Percentiles rank a stretch among this genome's conserved stretches.
These are phyloP conservation scores for Scaptomyza graminum DNA, from an alignment of 1,140 invertebrate genomes.

Conservation along the genomic window DNA sequence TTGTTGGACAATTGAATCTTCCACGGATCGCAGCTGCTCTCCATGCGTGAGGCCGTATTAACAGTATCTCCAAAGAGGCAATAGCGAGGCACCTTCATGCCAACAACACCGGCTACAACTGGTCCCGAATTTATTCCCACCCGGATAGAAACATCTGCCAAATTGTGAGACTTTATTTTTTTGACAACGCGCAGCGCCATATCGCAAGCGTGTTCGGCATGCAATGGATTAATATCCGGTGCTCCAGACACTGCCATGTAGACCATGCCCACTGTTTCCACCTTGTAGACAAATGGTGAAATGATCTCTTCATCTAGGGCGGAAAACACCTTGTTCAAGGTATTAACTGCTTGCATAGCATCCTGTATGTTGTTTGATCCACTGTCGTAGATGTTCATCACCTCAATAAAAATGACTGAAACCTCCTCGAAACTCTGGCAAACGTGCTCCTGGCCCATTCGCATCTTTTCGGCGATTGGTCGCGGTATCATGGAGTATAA, in stretches of 20 bases:
- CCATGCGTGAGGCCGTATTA: constrained; percentile 94
- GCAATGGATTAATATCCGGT: constrained; percentile 89
- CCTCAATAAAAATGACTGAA: constrained; percentile 85
- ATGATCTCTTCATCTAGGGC: constrained; percentile 88
- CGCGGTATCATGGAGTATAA: constrained; percentile 97
- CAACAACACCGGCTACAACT: constrained; percentile 91
- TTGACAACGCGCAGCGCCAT: constrained; percentile 88
- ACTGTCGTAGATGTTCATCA: constrained; percentile 83
- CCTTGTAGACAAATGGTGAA: constrained; percentile 85
- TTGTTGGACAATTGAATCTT: constrained; percentile 83
- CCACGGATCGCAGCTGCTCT: constrained; percentile 80
- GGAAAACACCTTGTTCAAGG: constrained; percentile 93
- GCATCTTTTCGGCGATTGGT: constrained; percentile 87
- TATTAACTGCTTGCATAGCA: constrained; percentile 92
- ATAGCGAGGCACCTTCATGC: constrained; percentile 89
- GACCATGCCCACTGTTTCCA: constrained; percentile 93
- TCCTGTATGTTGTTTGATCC: constrained; percentile 86
- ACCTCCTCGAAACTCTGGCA: constrained; percentile 87
- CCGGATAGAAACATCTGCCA: constrained; percentile 86
- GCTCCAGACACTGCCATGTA: constrained; percentile 95
- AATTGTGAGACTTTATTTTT: constrained; percentile 85
- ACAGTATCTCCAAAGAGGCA: constrained; percentile 95
- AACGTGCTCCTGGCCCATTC: constrained; percentile 89
- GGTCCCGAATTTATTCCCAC: constrained; percentile 91
- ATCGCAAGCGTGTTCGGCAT: constrained; percentile 92